phyloP scores from a whole-genome alignment of 2,888 invertebrate species.

The Mythimna loreyi region DNA sequence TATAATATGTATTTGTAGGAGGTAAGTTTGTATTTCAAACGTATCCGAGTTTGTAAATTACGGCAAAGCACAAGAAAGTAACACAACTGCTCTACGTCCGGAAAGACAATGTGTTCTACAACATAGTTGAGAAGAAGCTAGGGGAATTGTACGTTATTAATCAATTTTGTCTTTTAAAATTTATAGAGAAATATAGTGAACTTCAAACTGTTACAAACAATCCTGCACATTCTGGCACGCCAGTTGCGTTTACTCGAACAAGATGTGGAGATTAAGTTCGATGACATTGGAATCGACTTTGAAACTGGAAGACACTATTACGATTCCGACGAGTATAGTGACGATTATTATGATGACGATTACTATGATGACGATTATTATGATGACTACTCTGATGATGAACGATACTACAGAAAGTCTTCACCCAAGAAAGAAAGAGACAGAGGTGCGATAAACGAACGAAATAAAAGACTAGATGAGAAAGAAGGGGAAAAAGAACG shows the following conservation, averaged over 20 bases:
- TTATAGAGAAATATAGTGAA: slow-evolving; percentile 44
- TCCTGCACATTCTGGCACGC: slow-evolving; percentile 80
- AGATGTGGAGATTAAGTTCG: slow-evolving; percentile 75
- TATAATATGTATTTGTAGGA: background rate
- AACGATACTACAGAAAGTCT: background rate
- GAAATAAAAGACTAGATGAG: background rate
- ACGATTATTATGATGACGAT: background rate
- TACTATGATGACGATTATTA: slow-evolving; percentile 27
- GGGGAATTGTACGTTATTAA: background rate
- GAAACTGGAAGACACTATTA: background rate
- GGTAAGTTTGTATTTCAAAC: background rate
- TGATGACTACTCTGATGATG: slow-evolving; percentile 21
- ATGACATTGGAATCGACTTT: slow-evolving; percentile 24
- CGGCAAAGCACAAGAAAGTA: background rate
- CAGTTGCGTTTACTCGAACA: slow-evolving; percentile 81
- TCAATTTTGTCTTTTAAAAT: background rate
- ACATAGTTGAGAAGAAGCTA: background rate
- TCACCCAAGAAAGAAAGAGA: background rate
- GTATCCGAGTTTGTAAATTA: background rate
- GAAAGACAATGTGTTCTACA: background rate
- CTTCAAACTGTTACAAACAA: slow-evolving; percentile 75
- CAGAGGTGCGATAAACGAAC: background rate
- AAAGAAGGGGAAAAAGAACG: background rate
- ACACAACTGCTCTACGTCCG: background rate
- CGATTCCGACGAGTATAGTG: background rate